A percentile compares a stretch with the other conserved stretches of the same genome.
Evolutionary conservation across 2,797 vertebrate genomes (phyloP).

Genomic region (Gila robusta): DNA sequence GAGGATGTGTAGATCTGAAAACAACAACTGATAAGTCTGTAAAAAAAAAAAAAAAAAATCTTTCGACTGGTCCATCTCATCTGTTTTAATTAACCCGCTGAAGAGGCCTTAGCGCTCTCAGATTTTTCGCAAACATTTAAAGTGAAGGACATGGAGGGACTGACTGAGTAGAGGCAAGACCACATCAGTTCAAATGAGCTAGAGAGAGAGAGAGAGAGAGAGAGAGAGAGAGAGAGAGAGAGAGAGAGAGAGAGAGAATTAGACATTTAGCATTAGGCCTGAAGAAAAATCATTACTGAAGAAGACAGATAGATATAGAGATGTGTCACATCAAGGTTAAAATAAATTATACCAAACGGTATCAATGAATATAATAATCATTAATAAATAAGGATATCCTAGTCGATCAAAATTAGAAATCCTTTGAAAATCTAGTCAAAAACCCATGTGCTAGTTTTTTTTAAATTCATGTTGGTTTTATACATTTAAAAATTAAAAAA

Average conservation of each 20-base stretch:
- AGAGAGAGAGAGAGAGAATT: not conserved
- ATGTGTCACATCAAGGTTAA: not conserved
- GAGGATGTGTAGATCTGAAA: slow-evolving; percentile 28
- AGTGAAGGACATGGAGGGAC: slow-evolving; percentile 58
- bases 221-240: not conserved
- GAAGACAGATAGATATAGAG: not conserved
- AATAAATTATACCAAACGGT: not conserved
- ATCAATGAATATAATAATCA: not conserved
- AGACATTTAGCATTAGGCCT: not conserved
- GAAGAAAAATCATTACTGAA: not conserved
- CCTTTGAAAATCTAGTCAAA: too few relatives aligned
- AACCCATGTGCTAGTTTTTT: too few relatives aligned
- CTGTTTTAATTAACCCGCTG: slow-evolving; percentile 28
- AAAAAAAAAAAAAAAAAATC: not conserved
- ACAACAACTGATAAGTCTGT: slow-evolving; percentile 27
- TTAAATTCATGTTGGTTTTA: too few relatives aligned
- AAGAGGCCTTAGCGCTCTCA: slow-evolving; percentile 63
- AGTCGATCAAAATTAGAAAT: too few relatives aligned
- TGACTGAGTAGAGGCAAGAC: slow-evolving; percentile 10
- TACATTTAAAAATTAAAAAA: too few relatives aligned
- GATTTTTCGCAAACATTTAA: slow-evolving; percentile 65
- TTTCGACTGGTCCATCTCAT: not conserved
- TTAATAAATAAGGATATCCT: too few relatives aligned
- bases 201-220: not conserved
- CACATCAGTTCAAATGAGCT: not conserved